Percentiles rank a stretch among this genome's conserved stretches.
Conservation (phyloP, 1,140 invertebrate genomes). For the Zaprionus inermis region DNA sequence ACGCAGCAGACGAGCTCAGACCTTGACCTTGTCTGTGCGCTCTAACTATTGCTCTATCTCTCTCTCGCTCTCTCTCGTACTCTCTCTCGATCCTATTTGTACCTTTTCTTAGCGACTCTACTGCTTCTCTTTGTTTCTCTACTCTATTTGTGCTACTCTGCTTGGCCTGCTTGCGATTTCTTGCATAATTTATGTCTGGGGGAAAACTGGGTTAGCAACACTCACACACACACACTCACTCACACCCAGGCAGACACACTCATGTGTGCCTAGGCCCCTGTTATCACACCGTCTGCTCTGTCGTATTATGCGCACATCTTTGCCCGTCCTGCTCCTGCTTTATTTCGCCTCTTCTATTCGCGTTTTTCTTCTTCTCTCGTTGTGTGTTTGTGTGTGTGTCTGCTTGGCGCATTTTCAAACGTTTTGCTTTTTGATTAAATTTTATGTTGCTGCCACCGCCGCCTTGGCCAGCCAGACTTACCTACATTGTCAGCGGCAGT, state of each 20-base stretch:
- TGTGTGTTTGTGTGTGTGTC: neutral
- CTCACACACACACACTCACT: conserved; percentile 31
- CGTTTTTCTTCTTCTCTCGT: conserved; percentile 4
- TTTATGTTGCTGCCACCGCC: conserved; percentile 63
- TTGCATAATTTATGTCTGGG: conserved; percentile 78
- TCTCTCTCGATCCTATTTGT: conserved; percentile 28
- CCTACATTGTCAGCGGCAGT: conserved; percentile 58
- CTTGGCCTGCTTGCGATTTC: conserved; percentile 57
- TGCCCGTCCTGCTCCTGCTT: conserved; percentile 2
- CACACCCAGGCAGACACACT: neutral
- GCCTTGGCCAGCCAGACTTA: conserved; percentile 54
- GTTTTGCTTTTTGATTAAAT: conserved; percentile 78
- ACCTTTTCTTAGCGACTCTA: conserved; percentile 11
- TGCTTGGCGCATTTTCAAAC: conserved; percentile 75
- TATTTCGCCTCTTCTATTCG: conserved; percentile 16
- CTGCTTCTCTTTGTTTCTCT: conserved; percentile 15
- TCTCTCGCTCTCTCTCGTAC: neutral
- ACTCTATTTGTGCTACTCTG: conserved; percentile 41
- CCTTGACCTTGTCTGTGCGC: conserved; percentile 38
- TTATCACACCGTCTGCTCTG: conserved; percentile 76
- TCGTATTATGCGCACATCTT: conserved; percentile 73
- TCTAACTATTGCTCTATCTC: neutral
- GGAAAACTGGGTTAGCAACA: conserved; percentile 73
- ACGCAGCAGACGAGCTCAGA: conserved; percentile 27
- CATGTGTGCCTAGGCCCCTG: conserved; percentile 51